Percentiles rank a stretch among this genome's conserved stretches.
Conservation (phyloP, 2,113 vertebrate species). For the Nerophis lumbriciformis region DNA sequence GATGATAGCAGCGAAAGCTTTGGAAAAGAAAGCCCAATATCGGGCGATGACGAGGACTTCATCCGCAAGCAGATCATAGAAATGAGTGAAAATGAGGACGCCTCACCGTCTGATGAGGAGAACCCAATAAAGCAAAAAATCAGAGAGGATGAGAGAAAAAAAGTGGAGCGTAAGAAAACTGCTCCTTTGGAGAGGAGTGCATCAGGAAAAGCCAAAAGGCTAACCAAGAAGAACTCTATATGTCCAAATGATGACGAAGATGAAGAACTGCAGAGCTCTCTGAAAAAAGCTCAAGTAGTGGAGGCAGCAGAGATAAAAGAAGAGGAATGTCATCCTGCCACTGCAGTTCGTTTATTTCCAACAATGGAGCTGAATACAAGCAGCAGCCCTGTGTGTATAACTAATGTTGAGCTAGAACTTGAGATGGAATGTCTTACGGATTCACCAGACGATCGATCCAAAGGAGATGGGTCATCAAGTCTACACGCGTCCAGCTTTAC, state of each 20-base stretch:
- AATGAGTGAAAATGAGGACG: constrained; percentile 95
- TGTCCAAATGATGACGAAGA: constrained; percentile 83
- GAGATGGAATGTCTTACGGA: constrained; percentile 95
- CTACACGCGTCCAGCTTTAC: constrained; percentile 96
- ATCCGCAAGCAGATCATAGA: constrained; percentile 91
- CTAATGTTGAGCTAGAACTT: constrained; percentile 77
- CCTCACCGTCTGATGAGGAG: constrained; percentile 88
- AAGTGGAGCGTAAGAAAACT: constrained; percentile 71
- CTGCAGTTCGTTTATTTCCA: constrained; percentile 68
- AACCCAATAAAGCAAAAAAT: constrained; percentile 73
- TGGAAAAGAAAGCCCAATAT: constrained; percentile 83
- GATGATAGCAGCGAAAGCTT: constrained; percentile 94
- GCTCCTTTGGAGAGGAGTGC: constrained; percentile 68
- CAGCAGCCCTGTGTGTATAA: constrained; percentile 66
- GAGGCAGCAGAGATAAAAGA: constrained; percentile 70
- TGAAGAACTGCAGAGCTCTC: constrained; percentile 68
- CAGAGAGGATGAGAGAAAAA: constrained; percentile 73
- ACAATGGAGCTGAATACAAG: constrained; percentile 84
- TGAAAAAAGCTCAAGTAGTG: constrained; percentile 78
- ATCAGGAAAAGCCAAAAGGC: constrained; percentile 73
- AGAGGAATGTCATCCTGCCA: constrained; percentile 40
- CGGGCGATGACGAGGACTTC: constrained; percentile 90
- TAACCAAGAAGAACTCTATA: constrained; percentile 78
- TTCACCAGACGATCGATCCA: constrained; percentile 93
- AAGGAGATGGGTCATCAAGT: constrained; percentile 94